Base-by-base conservation (phyloP, 2,797 vertebrate genomes). In the Acrossocheilus fasciatus region DNA sequence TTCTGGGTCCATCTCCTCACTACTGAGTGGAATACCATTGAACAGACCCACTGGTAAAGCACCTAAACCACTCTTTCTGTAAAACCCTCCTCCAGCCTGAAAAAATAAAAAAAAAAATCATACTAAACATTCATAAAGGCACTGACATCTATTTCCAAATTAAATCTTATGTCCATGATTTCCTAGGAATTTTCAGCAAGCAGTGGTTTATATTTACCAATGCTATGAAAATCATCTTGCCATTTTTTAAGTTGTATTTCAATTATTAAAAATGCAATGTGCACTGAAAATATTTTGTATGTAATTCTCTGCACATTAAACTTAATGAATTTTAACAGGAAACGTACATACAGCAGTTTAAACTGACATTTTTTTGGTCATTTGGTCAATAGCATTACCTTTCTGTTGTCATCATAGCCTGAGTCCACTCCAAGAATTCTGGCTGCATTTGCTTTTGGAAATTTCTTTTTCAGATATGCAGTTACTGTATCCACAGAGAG, bases 21-120 rank as follows among this genome's bases (percentile, higher is more conserved):
- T 91, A 76, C 92, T 96, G 91, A 99, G 96, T 79, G 96, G 96
- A 85, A 98, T 94, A 54, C 98, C 98, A 82, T 99, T 99, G 95
- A 98, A 99, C 87, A 99, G 95, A 70, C 93, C 98, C 90, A 98
- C 94, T 85, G 98, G 98, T 88, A 99, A 93, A 0, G 93, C 86
- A 77, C 96, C 97, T 89, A 99, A 94, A 74, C 98, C 97, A 83
- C 95, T 96, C 94, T 96, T 96, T 91, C 92, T 96, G 91, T 98
- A 98, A 94, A 98, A 98, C 76, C 88, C 91, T 89, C 94, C 91
- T 91, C 97, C 98, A 69, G 96, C 96, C 98, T 99, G 91, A 88
- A 72, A 84, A 83, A 89, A 62, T 36, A 36, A 36, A 36, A 3
- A 62, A 0, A 54, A 4, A 68, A 70, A 83, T 36, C 17, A 74